Conservation (phyloP, 1,140 invertebrate genomes). For the Coenobita brevimanus region DNA sequence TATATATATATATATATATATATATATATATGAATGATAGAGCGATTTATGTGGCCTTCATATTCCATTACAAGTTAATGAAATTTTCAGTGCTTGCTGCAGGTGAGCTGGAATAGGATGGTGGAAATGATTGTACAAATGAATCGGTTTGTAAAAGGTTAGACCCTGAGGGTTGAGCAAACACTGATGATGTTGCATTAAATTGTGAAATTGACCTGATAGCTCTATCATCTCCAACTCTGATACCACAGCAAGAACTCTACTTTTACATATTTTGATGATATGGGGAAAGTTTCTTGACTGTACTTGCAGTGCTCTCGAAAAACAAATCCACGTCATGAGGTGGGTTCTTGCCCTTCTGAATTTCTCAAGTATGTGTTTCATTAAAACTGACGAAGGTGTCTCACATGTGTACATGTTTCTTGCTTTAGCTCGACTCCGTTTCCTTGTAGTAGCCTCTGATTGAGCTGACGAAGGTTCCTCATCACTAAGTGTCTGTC, state of each 20-base stretch:
- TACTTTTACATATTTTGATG: constrained; percentile 40
- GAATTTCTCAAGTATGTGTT: constrained; percentile 22
- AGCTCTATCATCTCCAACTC: constrained; percentile 20
- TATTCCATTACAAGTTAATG: constrained; percentile 25
- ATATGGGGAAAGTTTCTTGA: constrained; percentile 16
- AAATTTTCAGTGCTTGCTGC: constrained; percentile 13
- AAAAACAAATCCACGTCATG: constrained; percentile 29
- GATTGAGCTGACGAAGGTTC: constrained; percentile 5
- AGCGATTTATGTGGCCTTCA: not conserved
- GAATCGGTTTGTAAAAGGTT: not conserved
- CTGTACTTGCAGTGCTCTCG: constrained; percentile 31
- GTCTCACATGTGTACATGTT: constrained; percentile 20
- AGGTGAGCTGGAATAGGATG: constrained; percentile 1
- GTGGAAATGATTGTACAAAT: not conserved
- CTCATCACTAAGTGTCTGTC: not conserved
- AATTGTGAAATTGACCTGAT: constrained; percentile 6
- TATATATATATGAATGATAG: too few relatives aligned
- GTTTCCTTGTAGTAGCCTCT: constrained; percentile 26
- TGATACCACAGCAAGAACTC: constrained; percentile 38
- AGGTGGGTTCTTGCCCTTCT: constrained; percentile 9
- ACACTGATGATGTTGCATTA: constrained; percentile 13
- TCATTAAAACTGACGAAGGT: constrained; percentile 23
- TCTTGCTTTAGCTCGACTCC: constrained; percentile 9
- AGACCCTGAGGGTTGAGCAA: not conserved
- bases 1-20: constrained; percentile 8